phyloP scores from a whole-genome alignment of 2,113 vertebrate species.

The Leuciscus idus region DNA sequence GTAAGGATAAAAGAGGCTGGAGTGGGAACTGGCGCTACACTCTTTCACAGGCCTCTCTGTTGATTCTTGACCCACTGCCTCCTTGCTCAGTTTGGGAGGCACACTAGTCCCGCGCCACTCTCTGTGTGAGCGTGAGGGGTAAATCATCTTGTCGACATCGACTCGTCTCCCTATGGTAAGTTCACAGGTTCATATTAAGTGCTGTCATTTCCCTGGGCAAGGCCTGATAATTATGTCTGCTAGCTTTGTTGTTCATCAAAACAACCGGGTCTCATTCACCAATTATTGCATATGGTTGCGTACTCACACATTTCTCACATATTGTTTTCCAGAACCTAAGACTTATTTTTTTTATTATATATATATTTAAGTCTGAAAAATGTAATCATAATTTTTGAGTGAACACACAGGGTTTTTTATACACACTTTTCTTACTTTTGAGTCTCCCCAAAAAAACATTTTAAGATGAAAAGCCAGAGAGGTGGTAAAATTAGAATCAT shows the following conservation, averaged over 20 bases:
- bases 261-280: not conserved
- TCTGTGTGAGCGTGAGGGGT: slow-evolving; percentile 35
- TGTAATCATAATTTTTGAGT: not conserved
- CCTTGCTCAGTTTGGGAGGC: slow-evolving; percentile 36
- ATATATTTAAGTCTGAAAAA: not conserved
- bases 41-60: slow-evolving; percentile 38
- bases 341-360: no score
- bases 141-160: slow-evolving; percentile 52
- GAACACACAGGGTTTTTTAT: not conserved
- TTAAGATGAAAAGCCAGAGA: slow-evolving; percentile 37
- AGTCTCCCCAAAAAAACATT: not conserved
- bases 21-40: slow-evolving; percentile 22
- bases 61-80: slow-evolving; percentile 40
- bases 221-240: slow-evolving; percentile 54
- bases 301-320: not conserved
- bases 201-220: slow-evolving; percentile 42
- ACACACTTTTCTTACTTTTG: not conserved
- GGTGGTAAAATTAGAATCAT: slow-evolving; percentile 15
- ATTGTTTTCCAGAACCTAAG: not conserved
- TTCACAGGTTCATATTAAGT: slow-evolving; percentile 51
- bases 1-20: slow-evolving; percentile 10
- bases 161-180: slow-evolving; percentile 27
- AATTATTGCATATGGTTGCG: slow-evolving; percentile 2
- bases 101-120: not conserved
- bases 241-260: slow-evolving; percentile 22